Conservation (phyloP, 2,888 invertebrate species). For the Scotopteryx bipunctaria region DNA sequence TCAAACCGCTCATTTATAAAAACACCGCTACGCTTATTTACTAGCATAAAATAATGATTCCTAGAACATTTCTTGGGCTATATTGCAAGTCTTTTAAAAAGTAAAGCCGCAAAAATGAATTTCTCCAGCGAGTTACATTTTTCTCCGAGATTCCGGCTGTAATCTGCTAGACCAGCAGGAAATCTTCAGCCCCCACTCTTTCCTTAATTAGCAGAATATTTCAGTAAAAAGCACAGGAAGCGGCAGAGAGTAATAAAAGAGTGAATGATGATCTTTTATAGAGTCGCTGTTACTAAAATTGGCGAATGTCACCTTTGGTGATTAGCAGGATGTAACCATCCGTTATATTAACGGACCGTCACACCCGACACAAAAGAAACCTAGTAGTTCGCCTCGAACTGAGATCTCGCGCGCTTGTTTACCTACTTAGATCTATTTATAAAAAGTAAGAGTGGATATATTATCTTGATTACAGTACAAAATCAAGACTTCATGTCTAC, state of each 20-base stretch:
- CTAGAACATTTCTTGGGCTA: neutral
- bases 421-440: too few relatives aligned
- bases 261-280: slow-evolving; percentile 65
- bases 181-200: slow-evolving; percentile 76
- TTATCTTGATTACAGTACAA: too few relatives aligned
- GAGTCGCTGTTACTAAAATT: neutral
- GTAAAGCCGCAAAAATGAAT: slow-evolving; percentile 64
- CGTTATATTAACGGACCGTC: too few relatives aligned
- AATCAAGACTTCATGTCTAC: too few relatives aligned
- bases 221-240: slow-evolving; percentile 73
- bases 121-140: slow-evolving; percentile 61
- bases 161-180: slow-evolving; percentile 76
- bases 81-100: slow-evolving; percentile 52
- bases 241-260: slow-evolving; percentile 67
- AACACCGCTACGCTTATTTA: neutral
- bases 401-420: too few relatives aligned
- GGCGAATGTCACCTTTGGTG: too few relatives aligned
- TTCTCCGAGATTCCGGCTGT: slow-evolving; percentile 67
- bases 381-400: too few relatives aligned
- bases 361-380: too few relatives aligned
- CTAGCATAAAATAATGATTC: neutral
- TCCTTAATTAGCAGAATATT: slow-evolving; percentile 80
- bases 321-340: too few relatives aligned
- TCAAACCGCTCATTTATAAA: too few relatives aligned
- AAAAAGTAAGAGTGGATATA: too few relatives aligned